These are phyloP conservation scores for Cydia strobilella DNA, from an alignment of 1,140 invertebrate genomes.

Conservation along the genomic window DNA sequence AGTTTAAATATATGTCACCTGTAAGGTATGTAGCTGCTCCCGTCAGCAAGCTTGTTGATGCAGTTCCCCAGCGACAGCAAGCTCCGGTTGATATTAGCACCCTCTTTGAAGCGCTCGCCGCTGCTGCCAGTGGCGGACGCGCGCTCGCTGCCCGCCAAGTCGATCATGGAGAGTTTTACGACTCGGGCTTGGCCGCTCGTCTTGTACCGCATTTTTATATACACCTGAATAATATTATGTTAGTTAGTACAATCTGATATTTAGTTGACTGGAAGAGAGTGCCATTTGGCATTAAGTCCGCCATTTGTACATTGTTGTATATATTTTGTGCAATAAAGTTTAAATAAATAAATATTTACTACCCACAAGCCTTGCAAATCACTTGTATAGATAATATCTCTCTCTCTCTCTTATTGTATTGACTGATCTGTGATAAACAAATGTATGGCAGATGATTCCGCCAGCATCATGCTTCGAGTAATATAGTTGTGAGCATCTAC, in stretches of 20 bases:
- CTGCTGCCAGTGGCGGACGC: conserved; percentile 90
- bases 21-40: conserved; percentile 91
- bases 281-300: too few relatives aligned
- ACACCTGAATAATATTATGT: conserved; percentile 74
- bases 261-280: too few relatives aligned
- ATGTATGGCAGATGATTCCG: too few relatives aligned
- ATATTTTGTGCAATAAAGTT: too few relatives aligned
- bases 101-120: conserved; percentile 92
- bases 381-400: too few relatives aligned
- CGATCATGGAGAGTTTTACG: conserved; percentile 96
- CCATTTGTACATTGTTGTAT: too few relatives aligned
- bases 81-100: conserved; percentile 97
- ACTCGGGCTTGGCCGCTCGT: conserved; percentile 82
- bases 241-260: not conserved
- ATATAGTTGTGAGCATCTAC: too few relatives aligned
- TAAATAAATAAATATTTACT: too few relatives aligned
- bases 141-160: conserved; percentile 95
- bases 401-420: too few relatives aligned
- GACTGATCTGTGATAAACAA: too few relatives aligned
- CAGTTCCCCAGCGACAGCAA: conserved; percentile 96
- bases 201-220: conserved; percentile 84
- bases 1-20: conserved; percentile 70
- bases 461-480: too few relatives aligned
- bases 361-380: too few relatives aligned
- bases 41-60: conserved; percentile 94